Conservation (phyloP, 2,888 invertebrate genomes). For the Argyra leucocephala region DNA sequence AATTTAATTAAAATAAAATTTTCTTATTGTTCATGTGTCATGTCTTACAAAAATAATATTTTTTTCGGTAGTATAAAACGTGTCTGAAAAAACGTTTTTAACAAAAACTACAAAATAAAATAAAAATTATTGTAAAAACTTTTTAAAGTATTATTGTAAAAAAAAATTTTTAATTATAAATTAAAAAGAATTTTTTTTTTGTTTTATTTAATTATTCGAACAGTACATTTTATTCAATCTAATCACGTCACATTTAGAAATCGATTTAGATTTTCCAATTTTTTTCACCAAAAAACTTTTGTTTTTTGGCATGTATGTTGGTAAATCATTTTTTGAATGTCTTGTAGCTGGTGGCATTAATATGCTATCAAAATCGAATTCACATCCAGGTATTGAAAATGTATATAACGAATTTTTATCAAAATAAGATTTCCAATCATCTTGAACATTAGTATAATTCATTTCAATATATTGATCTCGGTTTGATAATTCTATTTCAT, state of each 20-base stretch:
- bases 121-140: too few relatives aligned
- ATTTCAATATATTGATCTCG: slow-evolving; percentile 58
- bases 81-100: too few relatives aligned
- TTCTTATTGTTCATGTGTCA: too few relatives aligned
- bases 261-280: slow-evolving; percentile 47
- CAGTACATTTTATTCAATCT: slow-evolving; percentile 49
- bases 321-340: slow-evolving; percentile 57
- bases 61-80: too few relatives aligned
- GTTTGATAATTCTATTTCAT: slow-evolving; percentile 62
- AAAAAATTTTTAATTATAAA: too few relatives aligned
- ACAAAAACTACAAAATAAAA: too few relatives aligned
- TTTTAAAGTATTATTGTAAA: too few relatives aligned
- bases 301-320: slow-evolving; percentile 54
- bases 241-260: slow-evolving; percentile 46
- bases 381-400: slow-evolving; percentile 53
- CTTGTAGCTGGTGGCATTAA: slow-evolving; percentile 63
- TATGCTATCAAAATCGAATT: slow-evolving; percentile 62
- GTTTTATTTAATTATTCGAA: too few relatives aligned
- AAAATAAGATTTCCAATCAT: slow-evolving; percentile 59
- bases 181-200: too few relatives aligned
- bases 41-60: too few relatives aligned
- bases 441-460: slow-evolving; percentile 33
- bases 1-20: too few relatives aligned
- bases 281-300: slow-evolving; percentile 20
- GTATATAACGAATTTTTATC: slow-evolving; percentile 49